These are phyloP conservation scores for Dicrurus megarhynchus DNA, from an alignment of 2,113 vertebrate genomes.

Conservation along the genomic window DNA sequence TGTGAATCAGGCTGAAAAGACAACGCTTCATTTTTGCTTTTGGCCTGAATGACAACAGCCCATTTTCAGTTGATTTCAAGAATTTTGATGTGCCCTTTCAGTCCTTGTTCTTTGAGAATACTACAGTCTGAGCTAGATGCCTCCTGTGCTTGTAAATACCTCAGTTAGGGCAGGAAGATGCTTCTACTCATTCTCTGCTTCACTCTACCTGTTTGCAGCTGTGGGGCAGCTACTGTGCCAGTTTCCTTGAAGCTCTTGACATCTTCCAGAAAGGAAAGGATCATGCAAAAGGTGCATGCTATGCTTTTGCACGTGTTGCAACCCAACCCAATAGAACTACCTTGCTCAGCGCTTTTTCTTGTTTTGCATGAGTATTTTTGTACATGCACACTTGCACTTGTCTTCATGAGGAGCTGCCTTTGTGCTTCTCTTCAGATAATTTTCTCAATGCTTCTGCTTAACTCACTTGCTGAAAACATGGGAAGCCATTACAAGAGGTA, in stretches of 20 bases:
- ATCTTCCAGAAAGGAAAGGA: neutral
- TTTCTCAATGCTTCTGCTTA: neutral
- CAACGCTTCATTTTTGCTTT: rapidly evolving
- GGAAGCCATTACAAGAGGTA: neutral
- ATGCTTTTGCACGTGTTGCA: neutral
- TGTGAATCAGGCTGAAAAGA: neutral
- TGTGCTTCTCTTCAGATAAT: neutral
- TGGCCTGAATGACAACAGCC: neutral
- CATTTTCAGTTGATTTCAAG: neutral
- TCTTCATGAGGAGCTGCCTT: neutral
- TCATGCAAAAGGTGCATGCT: neutral
- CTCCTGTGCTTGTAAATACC: neutral
- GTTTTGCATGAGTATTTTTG: neutral
- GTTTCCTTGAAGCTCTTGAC: neutral
- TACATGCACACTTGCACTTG: neutral
- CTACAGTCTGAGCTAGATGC: neutral
- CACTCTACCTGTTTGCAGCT: neutral
- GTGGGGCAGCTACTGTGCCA: neutral
- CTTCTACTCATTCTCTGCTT: neutral
- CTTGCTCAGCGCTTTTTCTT: neutral
- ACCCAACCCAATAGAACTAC: neutral
- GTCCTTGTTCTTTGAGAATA: neutral
- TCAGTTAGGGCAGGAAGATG: neutral
- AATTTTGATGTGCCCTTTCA: neutral
- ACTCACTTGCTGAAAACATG: neutral